Evolutionary conservation across 2,888 invertebrate species (phyloP).

Genomic region (Torymus aiolomorphi): DNA sequence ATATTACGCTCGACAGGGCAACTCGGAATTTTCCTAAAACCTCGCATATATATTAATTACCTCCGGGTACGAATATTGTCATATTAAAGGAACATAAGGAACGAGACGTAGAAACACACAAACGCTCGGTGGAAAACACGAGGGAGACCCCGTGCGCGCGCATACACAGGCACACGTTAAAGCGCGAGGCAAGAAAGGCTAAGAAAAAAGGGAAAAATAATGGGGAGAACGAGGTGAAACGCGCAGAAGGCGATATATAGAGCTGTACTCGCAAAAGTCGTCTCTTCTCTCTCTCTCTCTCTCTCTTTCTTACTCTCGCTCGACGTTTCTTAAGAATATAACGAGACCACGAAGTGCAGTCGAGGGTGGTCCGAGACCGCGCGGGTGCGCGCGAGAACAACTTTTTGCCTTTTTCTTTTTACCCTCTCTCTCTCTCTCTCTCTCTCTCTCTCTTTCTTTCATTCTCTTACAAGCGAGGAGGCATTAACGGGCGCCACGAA

Average conservation of each 20-base stretch:
- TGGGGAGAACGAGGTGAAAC: conserved; percentile 59
- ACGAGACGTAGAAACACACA: conserved; percentile 46
- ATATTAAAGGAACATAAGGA: conserved; percentile 50
- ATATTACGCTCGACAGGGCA: too few relatives aligned
- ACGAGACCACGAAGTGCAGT: conserved; percentile 56
- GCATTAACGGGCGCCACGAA: conserved; percentile 63
- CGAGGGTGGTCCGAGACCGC: conserved; percentile 54
- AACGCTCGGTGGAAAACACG: not conserved
- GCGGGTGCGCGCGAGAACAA: conserved; percentile 38
- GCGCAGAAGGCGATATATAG: conserved; percentile 29
- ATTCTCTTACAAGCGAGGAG: conserved; percentile 52
- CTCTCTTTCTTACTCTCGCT: too few relatives aligned
- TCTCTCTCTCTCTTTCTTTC: conserved; percentile 56
- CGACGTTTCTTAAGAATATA: conserved; percentile 54
- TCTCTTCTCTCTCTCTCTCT: conserved; percentile 50
- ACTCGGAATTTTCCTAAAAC: too few relatives aligned
- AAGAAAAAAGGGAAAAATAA: conserved; percentile 53
- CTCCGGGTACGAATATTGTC: conserved; percentile 26
- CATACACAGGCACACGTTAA: not conserved
- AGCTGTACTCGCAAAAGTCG: conserved; percentile 32
- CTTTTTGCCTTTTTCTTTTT: conserved; percentile 47
- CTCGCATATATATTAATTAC: conserved; percentile 28
- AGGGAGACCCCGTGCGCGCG: not conserved
- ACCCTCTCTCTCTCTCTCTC: conserved; percentile 70
- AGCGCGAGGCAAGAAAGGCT: conserved; percentile 46